phyloP scores from a whole-genome alignment of 2,113 vertebrate species.

The Actinemys pallida region DNA sequence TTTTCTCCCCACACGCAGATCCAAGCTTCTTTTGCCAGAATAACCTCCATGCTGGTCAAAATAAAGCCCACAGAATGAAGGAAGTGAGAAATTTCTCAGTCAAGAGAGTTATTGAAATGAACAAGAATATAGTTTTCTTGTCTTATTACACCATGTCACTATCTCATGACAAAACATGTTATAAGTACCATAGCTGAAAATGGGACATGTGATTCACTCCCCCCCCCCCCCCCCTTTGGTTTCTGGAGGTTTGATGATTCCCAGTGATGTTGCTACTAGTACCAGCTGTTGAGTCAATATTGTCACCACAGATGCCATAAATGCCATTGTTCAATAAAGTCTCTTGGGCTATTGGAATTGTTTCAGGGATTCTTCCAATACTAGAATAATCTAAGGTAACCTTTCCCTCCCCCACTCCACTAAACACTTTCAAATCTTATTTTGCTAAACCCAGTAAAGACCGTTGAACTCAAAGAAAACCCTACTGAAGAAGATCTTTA shows the following conservation, averaged over 20 bases:
- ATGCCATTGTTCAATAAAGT: not conserved
- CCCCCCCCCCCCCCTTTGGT: no score
- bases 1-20: not conserved
- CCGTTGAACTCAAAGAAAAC: conserved; percentile 23
- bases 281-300: not conserved
- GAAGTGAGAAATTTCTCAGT: not conserved
- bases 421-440: conserved; percentile 34
- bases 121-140: not conserved
- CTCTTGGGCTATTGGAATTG: not conserved
- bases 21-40: not conserved
- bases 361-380: not conserved
- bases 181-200: not conserved
- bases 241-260: not conserved
- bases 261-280: not conserved
- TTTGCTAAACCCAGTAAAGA: conserved; percentile 24
- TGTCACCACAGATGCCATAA: not conserved
- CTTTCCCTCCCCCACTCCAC: not conserved
- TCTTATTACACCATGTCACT: not conserved
- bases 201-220: accelerated
- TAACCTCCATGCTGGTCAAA: not conserved
- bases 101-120: not conserved
- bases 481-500: conserved; percentile 29
- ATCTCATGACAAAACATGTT: not conserved
- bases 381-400: not conserved
- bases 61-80: not conserved